Evolutionary conservation across 2,888 invertebrate genomes (phyloP), one percentile per base, ranked within the genome.

Genomic region (Andrena haemorrhoa): DNA sequence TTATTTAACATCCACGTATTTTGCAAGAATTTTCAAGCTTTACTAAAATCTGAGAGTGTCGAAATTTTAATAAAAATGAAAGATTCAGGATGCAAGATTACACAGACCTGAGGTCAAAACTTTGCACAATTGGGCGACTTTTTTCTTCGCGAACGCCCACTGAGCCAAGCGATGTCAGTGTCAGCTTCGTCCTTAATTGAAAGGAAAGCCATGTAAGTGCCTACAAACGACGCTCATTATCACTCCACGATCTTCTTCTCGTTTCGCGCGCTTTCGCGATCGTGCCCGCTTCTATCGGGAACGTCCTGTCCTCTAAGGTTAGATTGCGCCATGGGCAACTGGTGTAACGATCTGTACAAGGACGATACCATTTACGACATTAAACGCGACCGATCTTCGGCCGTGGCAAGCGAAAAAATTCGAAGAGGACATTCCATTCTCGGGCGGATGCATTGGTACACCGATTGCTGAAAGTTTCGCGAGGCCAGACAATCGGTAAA

Each of bases 271-370:
- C 61, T 74, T 60, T 80, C 72, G 63, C 66, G 73, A 63, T 60
- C 79, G 71, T 77, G 87, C 86, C 88, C 82, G 23, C 88, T 87
- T 41, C 49, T 77, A 82, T 85, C 85, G 84, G 33, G 77, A 68
- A 53, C 85, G n/a, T 64, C 69, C 70, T 80, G 86, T 91, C 85
- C 86, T 89, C 86, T 89, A 80, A 88, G 89, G 77, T 89, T 89
- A 77, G 83, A 79, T 93, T 92, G 89, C 92, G 88, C 83, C 88
- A 92, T 82, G 82, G 83, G 63, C 86, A 91, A 90, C 82, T 91
- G 86, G 91, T 92, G 91, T 92, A 89, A 87, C 84, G 85, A 78
- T 85, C 70, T 84, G 75, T 75, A 84, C 90, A 92, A 92, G 91
- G 92, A 90, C 88, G 83, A 74, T 79, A 75, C 88, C 89, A 87